Conservation (phyloP, 2,888 invertebrate genomes). For the Anoncus sp. region DNA sequence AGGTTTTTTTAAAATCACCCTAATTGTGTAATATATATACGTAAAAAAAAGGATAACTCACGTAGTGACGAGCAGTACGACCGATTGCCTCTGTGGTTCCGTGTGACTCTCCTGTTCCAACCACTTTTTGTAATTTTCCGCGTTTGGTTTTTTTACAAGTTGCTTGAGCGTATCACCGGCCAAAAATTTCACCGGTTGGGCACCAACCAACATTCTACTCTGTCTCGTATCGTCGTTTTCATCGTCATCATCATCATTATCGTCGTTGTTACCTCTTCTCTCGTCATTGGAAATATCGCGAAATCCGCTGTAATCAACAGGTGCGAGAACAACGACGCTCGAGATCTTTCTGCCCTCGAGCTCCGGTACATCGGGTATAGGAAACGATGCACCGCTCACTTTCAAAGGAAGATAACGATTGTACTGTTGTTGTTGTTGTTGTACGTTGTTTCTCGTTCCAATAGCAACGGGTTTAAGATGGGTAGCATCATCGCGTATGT, state of each 20-base stretch:
- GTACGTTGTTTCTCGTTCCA: conserved; percentile 83
- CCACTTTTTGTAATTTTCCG: conserved; percentile 92
- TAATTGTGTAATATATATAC: background rate
- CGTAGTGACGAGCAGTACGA: conserved; percentile 92
- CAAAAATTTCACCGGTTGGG: conserved; percentile 89
- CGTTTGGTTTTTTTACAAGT: conserved; percentile 89
- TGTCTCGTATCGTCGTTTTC: conserved; percentile 76
- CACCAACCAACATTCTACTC: conserved; percentile 84
- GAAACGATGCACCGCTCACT: conserved; percentile 93
- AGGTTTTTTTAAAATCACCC: too few species aligned
- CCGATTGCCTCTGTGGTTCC: conserved; percentile 90
- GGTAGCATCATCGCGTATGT: conserved; percentile 89
- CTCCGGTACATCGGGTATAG: conserved; percentile 91
- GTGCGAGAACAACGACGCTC: conserved; percentile 93
- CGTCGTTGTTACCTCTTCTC: conserved; percentile 65
- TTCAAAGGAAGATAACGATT: conserved; percentile 93
- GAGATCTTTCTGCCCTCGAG: conserved; percentile 91
- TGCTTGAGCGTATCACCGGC: conserved; percentile 91
- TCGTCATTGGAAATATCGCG: conserved; percentile 71
- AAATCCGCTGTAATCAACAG: conserved; percentile 89
- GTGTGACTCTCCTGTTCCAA: conserved; percentile 91
- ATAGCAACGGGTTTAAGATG: conserved; percentile 90
- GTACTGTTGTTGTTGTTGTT: conserved; percentile 85
- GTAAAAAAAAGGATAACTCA: conserved; percentile 84
- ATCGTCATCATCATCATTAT: conserved; percentile 80